Evolutionary conservation across 2,797 vertebrate genomes (phyloP), one percentile per base, ranked within the genome.

Genomic region (Fringilla coelebs): DNA sequence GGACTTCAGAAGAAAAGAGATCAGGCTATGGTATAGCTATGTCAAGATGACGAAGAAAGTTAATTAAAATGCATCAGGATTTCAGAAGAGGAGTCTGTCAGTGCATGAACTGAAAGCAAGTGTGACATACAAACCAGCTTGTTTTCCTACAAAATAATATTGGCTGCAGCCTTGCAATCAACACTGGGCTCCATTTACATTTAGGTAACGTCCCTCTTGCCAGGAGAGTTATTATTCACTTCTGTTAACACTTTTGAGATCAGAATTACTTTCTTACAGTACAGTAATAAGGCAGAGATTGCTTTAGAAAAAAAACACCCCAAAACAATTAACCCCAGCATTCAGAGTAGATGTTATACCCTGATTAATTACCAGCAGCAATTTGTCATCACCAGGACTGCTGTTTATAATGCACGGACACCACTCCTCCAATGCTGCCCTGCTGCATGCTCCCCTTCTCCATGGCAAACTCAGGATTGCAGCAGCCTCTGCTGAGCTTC

Each of bases 51-150:
- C 70, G 43, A 93, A 74, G 49, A 54, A 93, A 91, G 63, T 67
- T 79, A 87, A 94, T 91, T 88, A 83, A 90, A 81, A 79, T 25
- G 16, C 62, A 80, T 85, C 72, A 91, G 48, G 49, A 89, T 91
- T 91, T 91, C 82, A 91, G 85, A 89, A 85, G 21, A 90, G n/a
- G 7, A 73, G 25, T 36, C 46, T 68, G 45, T 62, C 66, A 68
- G 40, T 68, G 66, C 70, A 72, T 51, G 62, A 91, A 75, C 75
- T 40, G 54, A 89, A 91, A 18, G 25, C 28, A 91, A 68, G 49
- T 6, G 1, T 54, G 58, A 92, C 61, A 63, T 7, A 63, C 25
- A 61, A 61, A 91, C 4, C 65, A 86, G 73, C 10, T 52, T 86
- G 63, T 67, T 94, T 84, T 86, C 70, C 36, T 76, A 51, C 31